phyloP scores from a whole-genome alignment of 2,888 invertebrate species.

The Anticlea derivata region DNA sequence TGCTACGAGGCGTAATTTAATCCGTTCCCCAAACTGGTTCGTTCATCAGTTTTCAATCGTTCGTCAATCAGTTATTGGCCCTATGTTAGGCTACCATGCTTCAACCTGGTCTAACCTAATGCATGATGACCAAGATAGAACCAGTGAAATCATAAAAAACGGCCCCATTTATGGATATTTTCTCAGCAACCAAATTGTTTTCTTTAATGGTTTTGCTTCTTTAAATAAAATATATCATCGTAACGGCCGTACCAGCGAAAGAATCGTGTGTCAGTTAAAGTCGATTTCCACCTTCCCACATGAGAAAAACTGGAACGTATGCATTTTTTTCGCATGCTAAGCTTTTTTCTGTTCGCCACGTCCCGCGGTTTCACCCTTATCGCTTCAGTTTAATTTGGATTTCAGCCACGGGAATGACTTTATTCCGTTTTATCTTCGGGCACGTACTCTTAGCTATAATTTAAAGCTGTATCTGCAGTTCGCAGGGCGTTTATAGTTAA shows the following conservation, averaged over 20 bases:
- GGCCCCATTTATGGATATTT: too few relatives aligned
- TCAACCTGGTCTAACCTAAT: too few relatives aligned
- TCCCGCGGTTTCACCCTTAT: slow-evolving; percentile 15
- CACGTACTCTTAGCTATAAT: slow-evolving; percentile 8
- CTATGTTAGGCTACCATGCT: too few relatives aligned
- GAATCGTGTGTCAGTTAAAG: slow-evolving; percentile 3
- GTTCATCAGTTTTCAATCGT: too few relatives aligned
- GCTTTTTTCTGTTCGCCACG: slow-evolving; percentile 20
- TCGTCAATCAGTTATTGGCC: too few relatives aligned
- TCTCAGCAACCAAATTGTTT: too few relatives aligned
- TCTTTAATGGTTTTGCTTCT: too few relatives aligned
- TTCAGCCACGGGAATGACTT: slow-evolving; percentile 23
- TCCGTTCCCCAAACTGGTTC: too few relatives aligned
- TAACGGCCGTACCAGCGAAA: not conserved
- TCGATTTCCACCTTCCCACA: slow-evolving; percentile 7
- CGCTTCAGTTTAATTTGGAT: slow-evolving; percentile 27
- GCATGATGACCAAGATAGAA: too few relatives aligned
- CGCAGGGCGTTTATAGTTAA: slow-evolving; percentile 3
- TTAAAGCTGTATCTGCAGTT: slow-evolving; percentile 14
- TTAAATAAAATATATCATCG: too few relatives aligned
- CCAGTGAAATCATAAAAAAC: too few relatives aligned
- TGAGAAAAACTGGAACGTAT: slow-evolving; percentile 19
- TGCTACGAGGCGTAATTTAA: too few relatives aligned
- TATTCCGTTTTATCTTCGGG: slow-evolving; percentile 22
- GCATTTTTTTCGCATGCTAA: slow-evolving; percentile 20